Base-by-base conservation (phyloP, 2,797 vertebrate species). In the Pterois miles region DNA sequence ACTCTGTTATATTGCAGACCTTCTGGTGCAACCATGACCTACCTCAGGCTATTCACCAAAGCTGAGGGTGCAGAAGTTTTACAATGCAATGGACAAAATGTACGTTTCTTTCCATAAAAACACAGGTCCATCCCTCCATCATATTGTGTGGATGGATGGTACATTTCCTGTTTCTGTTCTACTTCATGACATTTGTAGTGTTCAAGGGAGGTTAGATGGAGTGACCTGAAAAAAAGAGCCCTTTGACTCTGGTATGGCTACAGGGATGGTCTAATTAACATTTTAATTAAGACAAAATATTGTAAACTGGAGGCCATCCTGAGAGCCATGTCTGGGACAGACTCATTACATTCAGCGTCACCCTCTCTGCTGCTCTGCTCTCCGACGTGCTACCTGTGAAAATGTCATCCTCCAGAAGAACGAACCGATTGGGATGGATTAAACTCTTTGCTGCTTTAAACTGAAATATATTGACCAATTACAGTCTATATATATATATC, bases 251-350 rank as follows among this genome's bases (percentile, higher is more conserved):
- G 74, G 68, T 76, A 70, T 89, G 76, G 84, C 91, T 88, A 84
- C 76, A 82, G 83, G 90, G 87, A 87, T 84, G 74, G 81, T 91
- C 90, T 94, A 92, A 95, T 95, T 95, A 94, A 91, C 93, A 94
- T 94, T 94, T 95, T 93, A 95, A 95, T 95, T 94, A 94, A 93
- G 80, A 93, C 64, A 84, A 91, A 93, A 91, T 93, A 92, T 92
- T 92, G 89, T 89, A 92, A 90, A 94, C 93, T 94, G 46, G 71
- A 71, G 86, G 94, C 90, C 89, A 91, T 88, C 90, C 90, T 93
- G 50, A 48, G 80, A 91, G 88, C 85, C 84, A 79, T 82, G 87
- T 87, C 89, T 91, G 70, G 84, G 75, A 93, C 90, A 90, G 83
- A 86, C 86, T 94, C 90, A 94, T 94, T 94, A 93, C 88, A 91